Base-by-base conservation (phyloP, 1,140 invertebrate genomes). In the Triops cancriformis region DNA sequence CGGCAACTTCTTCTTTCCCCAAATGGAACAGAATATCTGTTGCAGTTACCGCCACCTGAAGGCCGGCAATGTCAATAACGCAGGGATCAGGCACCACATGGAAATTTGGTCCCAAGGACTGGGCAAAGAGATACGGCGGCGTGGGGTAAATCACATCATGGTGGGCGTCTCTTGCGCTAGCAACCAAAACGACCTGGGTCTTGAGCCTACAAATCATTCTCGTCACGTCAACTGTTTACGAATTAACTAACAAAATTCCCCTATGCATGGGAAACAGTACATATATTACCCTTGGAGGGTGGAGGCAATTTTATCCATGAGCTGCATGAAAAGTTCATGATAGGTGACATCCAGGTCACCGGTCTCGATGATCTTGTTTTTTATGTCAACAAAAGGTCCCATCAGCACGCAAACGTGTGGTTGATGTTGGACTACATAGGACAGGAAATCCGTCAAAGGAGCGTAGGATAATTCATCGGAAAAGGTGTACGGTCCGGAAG, bases 11-110 rank as follows among this genome's bases (percentile, higher is more conserved):
- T 82, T 93, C 88, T 79, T 89, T 89, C 31, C 90, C 88, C 12
- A 96, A 82, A 83, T 95, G 92, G 85, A 93, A 90, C 1, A 96
- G 82, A 73, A 92, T 86, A 84, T 98, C 95, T 0, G 91, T 90
- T 18, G 94, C 91, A 1, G 93, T 96, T 1, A 92, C 84, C 3
- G 90, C 93, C 81, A 97, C 84, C 11, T 90, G 85, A 0, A 96
- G 81, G 6, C 93, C 94, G 79, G 91, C 89, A 43, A 97, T 87
- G 81, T 90, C 87, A 1, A 98, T 81, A 12, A 91, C 87, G 80
- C 90, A 90, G 0, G 96, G 96, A 88, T 97, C 94, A 0, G 93
- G 88, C 77, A 92, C 76, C 5, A 79, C 74, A 80, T 81, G 72
- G 74, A 80, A 79, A 72, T 73, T 78, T 26, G 75, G 26, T 42